Conservation (phyloP, 2,888 invertebrate species). For the Eurytoma californica region DNA sequence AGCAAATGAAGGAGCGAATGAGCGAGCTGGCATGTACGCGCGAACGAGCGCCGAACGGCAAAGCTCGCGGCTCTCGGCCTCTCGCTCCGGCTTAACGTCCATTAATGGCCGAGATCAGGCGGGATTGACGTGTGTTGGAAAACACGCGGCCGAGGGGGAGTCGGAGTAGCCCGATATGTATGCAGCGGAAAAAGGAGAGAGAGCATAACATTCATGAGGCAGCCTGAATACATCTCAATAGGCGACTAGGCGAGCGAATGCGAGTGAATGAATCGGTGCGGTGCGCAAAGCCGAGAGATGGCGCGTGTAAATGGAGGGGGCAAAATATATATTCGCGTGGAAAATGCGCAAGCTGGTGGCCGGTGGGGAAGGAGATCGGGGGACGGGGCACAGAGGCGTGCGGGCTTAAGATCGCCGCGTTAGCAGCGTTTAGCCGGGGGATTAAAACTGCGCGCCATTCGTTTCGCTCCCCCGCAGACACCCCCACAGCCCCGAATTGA, state of each 20-base stretch:
- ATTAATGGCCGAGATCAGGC: too few species aligned
- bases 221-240: background rate
- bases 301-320: background rate
- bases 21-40: background rate
- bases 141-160: too few species aligned
- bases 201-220: conserved; percentile 30
- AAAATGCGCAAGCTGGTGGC: conserved; percentile 19
- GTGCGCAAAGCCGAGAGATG: conserved; percentile 1
- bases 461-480: conserved; percentile 31
- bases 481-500: conserved; percentile 45
- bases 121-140: too few species aligned
- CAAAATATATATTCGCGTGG: conserved; percentile 10
- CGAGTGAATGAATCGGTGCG: conserved; percentile 30
- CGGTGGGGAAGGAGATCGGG: background rate
- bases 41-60: background rate
- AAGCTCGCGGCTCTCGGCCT: too few species aligned
- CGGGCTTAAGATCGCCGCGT: conserved; percentile 15
- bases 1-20: too few species aligned
- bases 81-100: background rate
- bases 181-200: background rate
- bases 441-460: background rate
- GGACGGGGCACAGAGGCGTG: background rate
- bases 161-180: background rate
- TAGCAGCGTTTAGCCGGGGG: conserved; percentile 7
- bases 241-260: too few species aligned